A percentile compares a stretch with the other conserved stretches of the same genome.
Conservation (phyloP, 2,113 vertebrate species). For the Gulo gulo region DNA sequence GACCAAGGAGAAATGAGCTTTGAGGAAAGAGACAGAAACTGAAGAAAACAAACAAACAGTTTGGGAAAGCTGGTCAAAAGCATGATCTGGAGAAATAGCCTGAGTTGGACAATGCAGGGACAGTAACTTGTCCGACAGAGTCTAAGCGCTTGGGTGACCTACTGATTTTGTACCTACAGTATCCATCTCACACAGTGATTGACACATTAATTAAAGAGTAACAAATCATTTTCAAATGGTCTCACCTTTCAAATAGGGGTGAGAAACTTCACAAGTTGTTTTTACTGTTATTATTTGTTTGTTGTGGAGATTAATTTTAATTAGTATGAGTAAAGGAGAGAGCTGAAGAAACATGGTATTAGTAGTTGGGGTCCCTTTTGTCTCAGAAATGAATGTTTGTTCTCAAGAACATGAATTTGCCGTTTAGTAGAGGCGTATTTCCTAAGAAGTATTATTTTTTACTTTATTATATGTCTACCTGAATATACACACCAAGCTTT, state of each 20-base stretch:
- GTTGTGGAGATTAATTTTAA: constrained; percentile 1
- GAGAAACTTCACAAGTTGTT: background rate
- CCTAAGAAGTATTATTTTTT: background rate
- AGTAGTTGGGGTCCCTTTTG: background rate
- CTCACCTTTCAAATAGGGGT: background rate
- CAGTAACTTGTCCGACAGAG: background rate
- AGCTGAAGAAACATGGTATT: background rate
- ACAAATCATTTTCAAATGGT: constrained; percentile 13
- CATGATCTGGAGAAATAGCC: background rate
- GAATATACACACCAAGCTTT: background rate
- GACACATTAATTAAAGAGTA: constrained; percentile 34
- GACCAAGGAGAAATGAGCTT: background rate
- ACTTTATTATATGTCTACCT: background rate
- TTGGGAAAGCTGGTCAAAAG: background rate
- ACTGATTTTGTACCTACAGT: background rate
- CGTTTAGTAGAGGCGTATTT: background rate
- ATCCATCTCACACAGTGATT: background rate
- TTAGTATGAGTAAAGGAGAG: background rate
- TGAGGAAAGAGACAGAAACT: background rate
- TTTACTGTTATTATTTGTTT: background rate
- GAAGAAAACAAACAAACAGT: background rate
- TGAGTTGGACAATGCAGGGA: background rate
- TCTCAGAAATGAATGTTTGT: background rate
- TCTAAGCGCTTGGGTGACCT: background rate
- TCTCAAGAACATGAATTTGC: background rate